These are phyloP conservation scores for Doryteuthis pealeii DNA, from an alignment of 1,140 invertebrate genomes.

Conservation along the genomic window DNA sequence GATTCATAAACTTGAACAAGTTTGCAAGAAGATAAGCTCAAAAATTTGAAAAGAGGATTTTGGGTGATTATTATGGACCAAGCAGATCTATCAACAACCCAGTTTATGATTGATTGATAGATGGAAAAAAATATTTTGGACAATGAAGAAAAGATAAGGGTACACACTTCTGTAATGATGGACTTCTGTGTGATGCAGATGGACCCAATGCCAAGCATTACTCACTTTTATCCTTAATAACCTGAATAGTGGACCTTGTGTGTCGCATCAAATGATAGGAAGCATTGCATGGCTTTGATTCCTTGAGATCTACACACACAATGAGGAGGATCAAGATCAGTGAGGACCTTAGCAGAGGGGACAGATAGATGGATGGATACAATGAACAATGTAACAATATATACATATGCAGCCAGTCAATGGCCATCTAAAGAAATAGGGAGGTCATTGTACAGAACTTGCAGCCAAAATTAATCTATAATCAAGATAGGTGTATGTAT, in stretches of 20 bases:
- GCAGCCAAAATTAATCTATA: not conserved
- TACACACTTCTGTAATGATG: constrained; percentile 4
- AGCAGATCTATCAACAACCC: no score
- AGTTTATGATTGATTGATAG: no score
- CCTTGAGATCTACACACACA: constrained; percentile 25
- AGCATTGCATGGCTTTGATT: constrained; percentile 25
- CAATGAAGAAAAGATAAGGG: not conserved
- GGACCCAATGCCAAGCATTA: not conserved
- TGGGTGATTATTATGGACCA: no score
- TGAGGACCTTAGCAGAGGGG: not conserved
- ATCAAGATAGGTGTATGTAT: not conserved
- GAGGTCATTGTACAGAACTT: no score
- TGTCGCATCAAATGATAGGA: constrained; percentile 25
- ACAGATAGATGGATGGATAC: not conserved
- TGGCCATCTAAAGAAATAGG: no score
- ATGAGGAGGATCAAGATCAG: not conserved
- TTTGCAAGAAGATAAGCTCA: no score
- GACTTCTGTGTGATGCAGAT: not conserved
- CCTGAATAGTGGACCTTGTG: constrained; percentile 18
- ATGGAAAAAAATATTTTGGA: no score
- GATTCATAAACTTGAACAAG: no score
- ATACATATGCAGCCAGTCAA: no score
- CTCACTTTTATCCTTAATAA: constrained; percentile 17
- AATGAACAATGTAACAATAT: no score
- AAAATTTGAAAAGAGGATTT: no score